Evolutionary conservation across 2,888 invertebrate species (phyloP), one percentile per base, ranked within the genome.

Genomic region (Diarsia rubi): DNA sequence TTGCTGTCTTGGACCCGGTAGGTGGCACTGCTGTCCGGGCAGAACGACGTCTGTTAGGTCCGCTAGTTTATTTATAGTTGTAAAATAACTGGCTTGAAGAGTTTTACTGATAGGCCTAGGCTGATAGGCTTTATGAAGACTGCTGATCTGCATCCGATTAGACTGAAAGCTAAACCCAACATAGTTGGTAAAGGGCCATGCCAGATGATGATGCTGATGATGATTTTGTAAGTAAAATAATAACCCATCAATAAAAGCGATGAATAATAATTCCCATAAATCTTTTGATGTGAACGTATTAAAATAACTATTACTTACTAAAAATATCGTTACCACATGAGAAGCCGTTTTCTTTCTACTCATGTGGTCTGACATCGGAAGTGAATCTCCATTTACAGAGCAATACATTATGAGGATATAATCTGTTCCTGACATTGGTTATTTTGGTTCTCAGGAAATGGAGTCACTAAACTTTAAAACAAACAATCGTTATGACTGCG

Each of bases 401-500:
- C 64, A 12, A 69, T 82, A 59, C 5, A 60, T 73, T 76, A 62
- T 49, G 24, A 27, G 69, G 54, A 67, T 54, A 44, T 62, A 75
- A 79, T 80, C 57, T 66, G 42, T 57, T 69, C 66, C 49, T 82
- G 84, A 84, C 69, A 63, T 80, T 69, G 66, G 63, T 21, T 70
- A 81, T 84, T 81, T 80, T 59, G 4, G 81, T 57, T 27, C 31
- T 21, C 63, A 49, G 73, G 73, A 81, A 78, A 78, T 27, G 83
- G 59, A 44, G 65, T 78, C 79, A 78, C 5, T 79, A 63, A 78
- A 78, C 78, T 69, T 27, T 65, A 9, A 64, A 65, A 69, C 14
- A 65, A 60, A 62, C 60, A 81, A 27, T 45, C 14, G 12, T 57
- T 24, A 27, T 19, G 21, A 62, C 45, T 12, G 37, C 21, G 8